Evolutionary conservation across 1,140 invertebrate species (phyloP).

Genomic region (Aphidius ervi): DNA sequence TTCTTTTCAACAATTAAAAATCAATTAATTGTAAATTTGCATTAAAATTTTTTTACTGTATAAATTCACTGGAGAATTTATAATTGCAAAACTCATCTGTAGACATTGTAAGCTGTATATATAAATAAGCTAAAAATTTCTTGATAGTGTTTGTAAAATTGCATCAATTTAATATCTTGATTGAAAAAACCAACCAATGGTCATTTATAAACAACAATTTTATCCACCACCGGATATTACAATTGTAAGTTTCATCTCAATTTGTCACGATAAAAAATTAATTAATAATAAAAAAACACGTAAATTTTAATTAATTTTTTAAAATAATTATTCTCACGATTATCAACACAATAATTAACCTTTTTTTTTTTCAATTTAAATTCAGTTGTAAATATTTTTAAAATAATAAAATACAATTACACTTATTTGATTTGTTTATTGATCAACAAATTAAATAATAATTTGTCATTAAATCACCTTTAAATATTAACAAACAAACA

Average conservation of each 20-base stretch:
- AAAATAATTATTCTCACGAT: too few relatives aligned
- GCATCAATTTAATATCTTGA: constrained; percentile 10
- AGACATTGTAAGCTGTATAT: background rate
- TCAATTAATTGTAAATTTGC: constrained; percentile 10
- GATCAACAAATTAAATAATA: too few relatives aligned
- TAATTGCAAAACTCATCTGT: constrained; percentile 18
- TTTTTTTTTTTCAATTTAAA: too few relatives aligned
- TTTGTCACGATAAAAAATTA: background rate
- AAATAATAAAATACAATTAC: too few relatives aligned
- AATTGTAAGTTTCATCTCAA: constrained; percentile 1
- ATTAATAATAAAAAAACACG: background rate
- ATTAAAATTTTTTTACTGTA: constrained; percentile 8
- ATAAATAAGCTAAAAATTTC: constrained; percentile 19
- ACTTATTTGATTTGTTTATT: too few relatives aligned
- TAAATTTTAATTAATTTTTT: background rate
- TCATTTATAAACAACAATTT: constrained; percentile 12
- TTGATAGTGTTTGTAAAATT: background rate
- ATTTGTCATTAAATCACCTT: constrained; percentile 6
- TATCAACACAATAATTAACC: too few relatives aligned
- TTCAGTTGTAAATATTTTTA: too few relatives aligned
- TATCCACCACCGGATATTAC: constrained; percentile 14
- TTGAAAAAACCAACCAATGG: constrained; percentile 17
- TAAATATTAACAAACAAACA: background rate
- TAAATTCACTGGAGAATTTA: constrained; percentile 14
- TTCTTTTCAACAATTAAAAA: background rate